Evolutionary conservation across 2,113 vertebrate genomes (phyloP).

Genomic region (Fregetta grallaria): DNA sequence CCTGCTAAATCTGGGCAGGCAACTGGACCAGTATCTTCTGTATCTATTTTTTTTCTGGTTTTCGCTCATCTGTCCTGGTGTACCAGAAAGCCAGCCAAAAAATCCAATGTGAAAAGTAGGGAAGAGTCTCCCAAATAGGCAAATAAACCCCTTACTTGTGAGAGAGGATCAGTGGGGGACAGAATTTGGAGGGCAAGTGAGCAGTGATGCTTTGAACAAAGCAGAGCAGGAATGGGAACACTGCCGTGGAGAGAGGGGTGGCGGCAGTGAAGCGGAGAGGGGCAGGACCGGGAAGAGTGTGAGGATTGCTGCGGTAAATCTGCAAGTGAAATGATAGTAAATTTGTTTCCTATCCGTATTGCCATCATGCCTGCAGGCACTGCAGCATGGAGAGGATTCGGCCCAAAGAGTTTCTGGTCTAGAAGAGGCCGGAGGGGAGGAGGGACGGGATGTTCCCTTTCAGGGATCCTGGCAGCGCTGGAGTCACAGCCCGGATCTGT

Average conservation of each 20-base stretch:
- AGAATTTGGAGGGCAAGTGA: background rate
- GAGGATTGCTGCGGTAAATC: background rate
- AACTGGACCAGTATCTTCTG: background rate
- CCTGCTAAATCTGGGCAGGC: background rate
- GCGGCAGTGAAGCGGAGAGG: background rate
- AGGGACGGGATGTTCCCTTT: background rate
- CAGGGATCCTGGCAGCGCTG: background rate
- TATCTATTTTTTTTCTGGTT: background rate
- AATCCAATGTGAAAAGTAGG: background rate
- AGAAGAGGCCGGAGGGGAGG: background rate
- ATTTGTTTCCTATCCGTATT: background rate
- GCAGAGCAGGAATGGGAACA: background rate
- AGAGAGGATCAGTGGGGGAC: background rate
- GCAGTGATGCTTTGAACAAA: background rate
- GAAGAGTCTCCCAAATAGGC: background rate
- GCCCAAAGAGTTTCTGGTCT: background rate
- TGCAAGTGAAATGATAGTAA: background rate
- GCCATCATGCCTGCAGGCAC: background rate
- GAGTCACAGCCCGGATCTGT: background rate
- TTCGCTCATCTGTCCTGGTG: background rate
- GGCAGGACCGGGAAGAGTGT: too few species aligned
- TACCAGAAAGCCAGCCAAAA: background rate
- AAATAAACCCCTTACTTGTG: background rate
- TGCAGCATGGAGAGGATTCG: background rate
- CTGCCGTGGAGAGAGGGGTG: background rate